Conservation (phyloP, 2,113 vertebrate species). For the Calidris pygmaea region DNA sequence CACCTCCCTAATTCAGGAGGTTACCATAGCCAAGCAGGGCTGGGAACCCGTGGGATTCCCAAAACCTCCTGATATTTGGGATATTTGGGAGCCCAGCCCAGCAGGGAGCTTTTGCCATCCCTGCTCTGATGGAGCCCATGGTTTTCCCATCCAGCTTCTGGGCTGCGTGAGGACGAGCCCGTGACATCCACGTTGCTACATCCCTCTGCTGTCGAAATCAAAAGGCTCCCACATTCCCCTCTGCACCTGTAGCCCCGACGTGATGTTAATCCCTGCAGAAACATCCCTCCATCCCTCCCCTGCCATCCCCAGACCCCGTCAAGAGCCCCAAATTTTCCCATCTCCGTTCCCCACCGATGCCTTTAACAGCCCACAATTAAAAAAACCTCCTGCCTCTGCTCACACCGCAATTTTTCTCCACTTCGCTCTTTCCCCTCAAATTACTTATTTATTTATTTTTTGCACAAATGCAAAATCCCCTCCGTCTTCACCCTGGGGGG, state of each 20-base stretch:
- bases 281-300: neutral
- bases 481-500: accelerated
- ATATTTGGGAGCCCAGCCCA: neutral
- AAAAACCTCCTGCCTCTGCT: neutral
- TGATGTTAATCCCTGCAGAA: neutral
- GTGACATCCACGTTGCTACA: neutral
- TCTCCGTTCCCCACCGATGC: accelerated
- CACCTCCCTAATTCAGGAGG: neutral
- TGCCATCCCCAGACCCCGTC: neutral
- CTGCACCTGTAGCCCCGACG: neutral
- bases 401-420: neutral
- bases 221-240: neutral
- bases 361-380: neutral
- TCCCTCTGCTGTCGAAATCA: accelerated
- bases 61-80: accelerated
- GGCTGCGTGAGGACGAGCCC: neutral
- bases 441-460: neutral
- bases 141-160: neutral
- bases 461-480: neutral
- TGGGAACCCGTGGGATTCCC: neutral
- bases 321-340: neutral
- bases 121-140: neutral
- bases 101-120: neutral
- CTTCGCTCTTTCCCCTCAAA: neutral
- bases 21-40: neutral